phyloP scores from a whole-genome alignment of 2,797 vertebrate genomes.

The Sebastes hubbsi region DNA sequence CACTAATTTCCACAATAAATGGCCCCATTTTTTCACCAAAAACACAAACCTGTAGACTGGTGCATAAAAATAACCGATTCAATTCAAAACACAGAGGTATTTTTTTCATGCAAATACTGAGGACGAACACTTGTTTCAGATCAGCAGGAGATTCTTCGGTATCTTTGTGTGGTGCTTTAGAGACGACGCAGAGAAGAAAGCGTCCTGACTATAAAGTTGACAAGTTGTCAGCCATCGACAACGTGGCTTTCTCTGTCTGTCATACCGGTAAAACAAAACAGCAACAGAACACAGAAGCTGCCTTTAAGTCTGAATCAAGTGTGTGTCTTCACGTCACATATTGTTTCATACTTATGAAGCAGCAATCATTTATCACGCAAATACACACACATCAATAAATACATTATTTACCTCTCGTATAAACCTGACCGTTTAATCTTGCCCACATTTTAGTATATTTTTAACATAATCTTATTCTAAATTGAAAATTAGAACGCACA shows the following conservation, averaged over 20 bases:
- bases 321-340: not conserved
- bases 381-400: not conserved
- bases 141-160: slow-evolving; percentile 14
- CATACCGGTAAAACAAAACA: slow-evolving; percentile 22
- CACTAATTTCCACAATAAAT: slow-evolving; percentile 25
- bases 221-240: slow-evolving; percentile 39
- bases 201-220: slow-evolving; percentile 37
- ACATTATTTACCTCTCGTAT: not conserved
- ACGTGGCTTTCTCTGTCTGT: slow-evolving; percentile 30
- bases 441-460: not conserved
- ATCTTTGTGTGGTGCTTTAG: slow-evolving; percentile 18
- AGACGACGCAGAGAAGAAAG: slow-evolving; percentile 21
- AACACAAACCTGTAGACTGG: not conserved
- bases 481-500: not conserved
- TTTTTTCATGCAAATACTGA: slow-evolving; percentile 19
- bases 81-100: slow-evolving; percentile 11
- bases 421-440: not conserved
- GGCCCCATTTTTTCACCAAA: not conserved
- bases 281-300: not conserved
- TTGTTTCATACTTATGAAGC: not conserved
- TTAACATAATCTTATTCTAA: not conserved
- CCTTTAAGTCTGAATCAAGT: slow-evolving; percentile 4
- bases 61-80: slow-evolving; percentile 23
- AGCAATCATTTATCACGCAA: not conserved
- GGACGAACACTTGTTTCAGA: slow-evolving; percentile 24